phyloP scores from a whole-genome alignment of 2,113 vertebrate genomes.

The Suricata suricatta region DNA sequence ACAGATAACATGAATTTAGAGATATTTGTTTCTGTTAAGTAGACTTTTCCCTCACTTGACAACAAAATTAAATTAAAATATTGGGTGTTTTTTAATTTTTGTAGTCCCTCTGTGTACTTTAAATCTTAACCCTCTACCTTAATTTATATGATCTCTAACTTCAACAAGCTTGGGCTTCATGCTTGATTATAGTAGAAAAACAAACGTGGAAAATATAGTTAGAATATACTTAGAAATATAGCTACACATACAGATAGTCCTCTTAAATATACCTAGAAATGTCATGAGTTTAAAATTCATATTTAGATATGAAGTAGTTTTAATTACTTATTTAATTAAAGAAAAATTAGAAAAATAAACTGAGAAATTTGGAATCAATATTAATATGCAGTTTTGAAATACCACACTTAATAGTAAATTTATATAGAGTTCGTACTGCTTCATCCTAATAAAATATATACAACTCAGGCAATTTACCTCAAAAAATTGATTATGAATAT shows the following conservation, averaged over 20 bases:
- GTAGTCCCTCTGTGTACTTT: neutral
- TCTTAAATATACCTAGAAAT: neutral
- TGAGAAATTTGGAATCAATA: neutral
- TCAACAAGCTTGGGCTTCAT: neutral
- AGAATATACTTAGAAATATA: neutral
- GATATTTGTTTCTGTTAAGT: neutral
- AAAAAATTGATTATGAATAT: neutral
- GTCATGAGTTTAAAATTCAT: neutral
- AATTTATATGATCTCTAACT: neutral
- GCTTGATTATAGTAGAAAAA: neutral
- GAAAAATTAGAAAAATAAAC: neutral
- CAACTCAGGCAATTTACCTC: neutral
- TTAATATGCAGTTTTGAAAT: neutral
- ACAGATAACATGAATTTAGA: neutral
- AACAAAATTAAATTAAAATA: conserved; percentile 19
- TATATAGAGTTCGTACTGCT: neutral
- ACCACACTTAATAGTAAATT: neutral
- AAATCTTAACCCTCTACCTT: neutral
- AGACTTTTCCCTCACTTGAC: neutral
- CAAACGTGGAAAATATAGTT: neutral
- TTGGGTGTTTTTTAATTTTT: neutral
- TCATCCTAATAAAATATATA: neutral
- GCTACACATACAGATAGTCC: neutral
- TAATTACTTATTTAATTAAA: neutral
- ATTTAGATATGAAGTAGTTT: neutral